Conservation (phyloP, 2,888 invertebrate species). For the Octonoba sinensis region DNA sequence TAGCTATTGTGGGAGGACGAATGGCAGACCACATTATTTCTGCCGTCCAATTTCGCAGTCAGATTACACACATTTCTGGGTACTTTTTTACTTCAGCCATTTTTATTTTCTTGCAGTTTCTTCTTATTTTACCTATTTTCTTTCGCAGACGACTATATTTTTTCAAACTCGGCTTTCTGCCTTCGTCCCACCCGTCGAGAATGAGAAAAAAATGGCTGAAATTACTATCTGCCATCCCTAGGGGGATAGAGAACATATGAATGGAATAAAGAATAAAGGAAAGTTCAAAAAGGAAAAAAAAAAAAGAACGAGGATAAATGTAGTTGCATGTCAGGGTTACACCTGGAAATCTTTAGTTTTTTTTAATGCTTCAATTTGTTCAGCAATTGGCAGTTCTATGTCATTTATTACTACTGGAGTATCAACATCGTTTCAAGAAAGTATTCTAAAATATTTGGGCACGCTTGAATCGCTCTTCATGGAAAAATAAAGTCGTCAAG, state of each 20-base stretch:
- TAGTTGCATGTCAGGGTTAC: constrained; percentile 1
- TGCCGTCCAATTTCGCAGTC: too few species aligned
- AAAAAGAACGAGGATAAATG: constrained; percentile 7
- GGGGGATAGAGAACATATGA: background rate
- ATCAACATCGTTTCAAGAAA: too few species aligned
- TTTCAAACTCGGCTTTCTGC: background rate
- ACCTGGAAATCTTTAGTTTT: constrained; percentile 22
- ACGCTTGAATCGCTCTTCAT: too few species aligned
- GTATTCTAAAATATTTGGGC: too few species aligned
- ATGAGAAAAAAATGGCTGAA: constrained; percentile 12
- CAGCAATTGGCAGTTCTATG: background rate
- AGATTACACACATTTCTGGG: too few species aligned
- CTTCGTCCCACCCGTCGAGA: background rate
- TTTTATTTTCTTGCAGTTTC: background rate
- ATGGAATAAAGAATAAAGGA: background rate
- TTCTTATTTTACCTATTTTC: constrained; percentile 1
- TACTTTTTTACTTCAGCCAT: too few species aligned
- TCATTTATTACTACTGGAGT: too few species aligned
- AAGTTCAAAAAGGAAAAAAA: background rate
- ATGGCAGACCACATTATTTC: too few species aligned
- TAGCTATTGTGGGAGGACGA: too few species aligned
- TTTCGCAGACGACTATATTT: background rate
- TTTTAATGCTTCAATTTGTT: constrained; percentile 31
- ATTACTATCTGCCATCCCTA: background rate
- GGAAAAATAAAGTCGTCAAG: too few species aligned